Percentiles rank a stretch among this genome's conserved stretches.
phyloP scores from a whole-genome alignment of 1,140 invertebrate genomes.

The Mesaphorura yosii region DNA sequence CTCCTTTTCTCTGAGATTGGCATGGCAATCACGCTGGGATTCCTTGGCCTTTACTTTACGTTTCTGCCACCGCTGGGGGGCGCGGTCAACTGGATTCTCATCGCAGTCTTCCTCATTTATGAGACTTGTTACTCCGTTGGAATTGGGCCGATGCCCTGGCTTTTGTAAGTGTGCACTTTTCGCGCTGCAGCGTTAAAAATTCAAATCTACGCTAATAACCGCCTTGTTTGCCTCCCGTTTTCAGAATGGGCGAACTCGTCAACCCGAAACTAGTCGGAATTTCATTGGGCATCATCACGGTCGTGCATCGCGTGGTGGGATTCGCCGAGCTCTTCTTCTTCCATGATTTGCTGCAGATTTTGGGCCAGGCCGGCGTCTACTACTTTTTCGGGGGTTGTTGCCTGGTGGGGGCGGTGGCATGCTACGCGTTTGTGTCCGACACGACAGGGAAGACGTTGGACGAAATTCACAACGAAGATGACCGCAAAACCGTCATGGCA shows the following conservation, averaged over 20 bases:
- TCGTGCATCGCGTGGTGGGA: neutral
- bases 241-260: slow-evolving; percentile 41
- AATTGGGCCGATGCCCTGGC: too few relatives aligned
- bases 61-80: too few relatives aligned
- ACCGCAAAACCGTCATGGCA: too few relatives aligned
- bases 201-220: too few relatives aligned
- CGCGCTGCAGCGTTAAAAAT: too few relatives aligned
- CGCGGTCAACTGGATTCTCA: too few relatives aligned
- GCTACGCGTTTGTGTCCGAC: neutral
- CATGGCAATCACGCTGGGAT: slow-evolving; percentile 28
- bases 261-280: slow-evolving; percentile 33
- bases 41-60: slow-evolving; percentile 27
- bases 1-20: slow-evolving; percentile 33
- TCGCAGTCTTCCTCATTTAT: too few relatives aligned
- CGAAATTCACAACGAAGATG: neutral
- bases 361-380: slow-evolving; percentile 27
- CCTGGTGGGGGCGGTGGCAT: neutral
- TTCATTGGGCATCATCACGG: neutral
- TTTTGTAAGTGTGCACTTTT: too few relatives aligned
- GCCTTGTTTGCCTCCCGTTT: too few relatives aligned
- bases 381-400: neutral
- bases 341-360: slow-evolving; percentile 33
- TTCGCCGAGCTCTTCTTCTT: slow-evolving; percentile 40
- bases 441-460: neutral
- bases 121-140: slow-evolving; percentile 44